phyloP scores from a whole-genome alignment of 1,140 invertebrate genomes.

The Papilio glaucus region DNA sequence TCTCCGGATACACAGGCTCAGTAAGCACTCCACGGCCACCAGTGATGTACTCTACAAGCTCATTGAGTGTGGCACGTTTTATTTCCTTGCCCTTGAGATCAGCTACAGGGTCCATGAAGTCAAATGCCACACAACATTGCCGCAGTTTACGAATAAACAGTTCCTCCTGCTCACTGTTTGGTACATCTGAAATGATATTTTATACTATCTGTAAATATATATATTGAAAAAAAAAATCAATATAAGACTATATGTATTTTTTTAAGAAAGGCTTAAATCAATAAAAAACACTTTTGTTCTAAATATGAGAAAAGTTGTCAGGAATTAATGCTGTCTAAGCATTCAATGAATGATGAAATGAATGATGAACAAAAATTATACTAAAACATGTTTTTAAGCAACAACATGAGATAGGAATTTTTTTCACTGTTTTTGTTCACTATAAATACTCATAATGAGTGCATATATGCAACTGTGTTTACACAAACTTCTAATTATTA shows the following conservation, averaged over 20 bases:
- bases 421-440: not conserved
- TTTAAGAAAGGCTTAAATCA: not conserved
- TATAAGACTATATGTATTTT: not conserved
- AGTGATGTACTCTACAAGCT: conserved; percentile 98
- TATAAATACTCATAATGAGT: not conserved
- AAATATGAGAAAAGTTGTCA: too few species aligned
- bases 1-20: conserved; percentile 98
- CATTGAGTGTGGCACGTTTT: conserved; percentile 98
- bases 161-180: conserved; percentile 97
- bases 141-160: conserved; percentile 98
- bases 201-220: conserved; percentile 2
- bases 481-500: conserved; percentile 20
- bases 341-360: too few species aligned
- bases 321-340: too few species aligned
- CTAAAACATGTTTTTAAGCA: not conserved
- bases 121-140: conserved; percentile 99
- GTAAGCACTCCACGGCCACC: conserved; percentile 97
- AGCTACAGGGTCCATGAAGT: conserved; percentile 99
- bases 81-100: conserved; percentile 99
- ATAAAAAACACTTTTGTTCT: not conserved
- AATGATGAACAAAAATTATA: too few species aligned
- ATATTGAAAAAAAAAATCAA: conserved; percentile 2
- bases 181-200: conserved; percentile 89
- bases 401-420: not conserved
- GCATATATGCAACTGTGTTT: conserved; percentile 11